phyloP scores from a whole-genome alignment of 2,797 vertebrate species.

The Fringilla coelebs region DNA sequence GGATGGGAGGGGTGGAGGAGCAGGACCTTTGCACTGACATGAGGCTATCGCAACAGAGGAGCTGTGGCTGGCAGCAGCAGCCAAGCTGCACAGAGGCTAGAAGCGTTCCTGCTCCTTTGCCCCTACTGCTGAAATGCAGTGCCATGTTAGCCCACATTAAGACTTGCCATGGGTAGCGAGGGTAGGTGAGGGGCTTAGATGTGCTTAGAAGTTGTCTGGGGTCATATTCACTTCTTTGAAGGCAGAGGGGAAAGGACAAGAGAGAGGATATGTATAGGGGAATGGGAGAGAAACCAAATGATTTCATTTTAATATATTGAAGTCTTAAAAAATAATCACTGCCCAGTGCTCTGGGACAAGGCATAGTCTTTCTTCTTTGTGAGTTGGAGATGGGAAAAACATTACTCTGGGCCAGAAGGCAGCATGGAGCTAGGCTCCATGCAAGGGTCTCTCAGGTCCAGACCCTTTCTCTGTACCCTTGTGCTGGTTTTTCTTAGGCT shows the following conservation, averaged over 20 bases:
- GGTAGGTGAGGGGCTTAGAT: neutral
- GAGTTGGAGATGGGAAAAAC: neutral
- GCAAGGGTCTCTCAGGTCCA: neutral
- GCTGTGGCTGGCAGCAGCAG: neutral
- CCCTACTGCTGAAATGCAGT: neutral
- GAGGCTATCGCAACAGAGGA: rapidly evolving
- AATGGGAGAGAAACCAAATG: neutral
- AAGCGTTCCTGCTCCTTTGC: rapidly evolving
- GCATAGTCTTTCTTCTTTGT: neutral
- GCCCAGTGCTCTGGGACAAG: neutral
- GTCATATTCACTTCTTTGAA: neutral
- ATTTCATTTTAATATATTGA: neutral
- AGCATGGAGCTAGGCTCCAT: neutral
- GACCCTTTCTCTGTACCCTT: neutral
- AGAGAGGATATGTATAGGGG: neutral
- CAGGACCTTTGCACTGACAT: neutral
- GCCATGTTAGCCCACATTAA: rapidly evolving
- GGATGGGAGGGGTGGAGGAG: neutral
- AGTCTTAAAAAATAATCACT: neutral
- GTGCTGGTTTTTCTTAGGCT: constrained; percentile 35
- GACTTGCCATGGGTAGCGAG: neutral
- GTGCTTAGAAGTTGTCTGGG: rapidly evolving
- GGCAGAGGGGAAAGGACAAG: neutral
- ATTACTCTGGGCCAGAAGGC: neutral
- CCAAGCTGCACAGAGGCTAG: neutral